These are phyloP conservation scores for Podiceps cristatus DNA, from an alignment of 2,113 vertebrate species.

Conservation along the genomic window DNA sequence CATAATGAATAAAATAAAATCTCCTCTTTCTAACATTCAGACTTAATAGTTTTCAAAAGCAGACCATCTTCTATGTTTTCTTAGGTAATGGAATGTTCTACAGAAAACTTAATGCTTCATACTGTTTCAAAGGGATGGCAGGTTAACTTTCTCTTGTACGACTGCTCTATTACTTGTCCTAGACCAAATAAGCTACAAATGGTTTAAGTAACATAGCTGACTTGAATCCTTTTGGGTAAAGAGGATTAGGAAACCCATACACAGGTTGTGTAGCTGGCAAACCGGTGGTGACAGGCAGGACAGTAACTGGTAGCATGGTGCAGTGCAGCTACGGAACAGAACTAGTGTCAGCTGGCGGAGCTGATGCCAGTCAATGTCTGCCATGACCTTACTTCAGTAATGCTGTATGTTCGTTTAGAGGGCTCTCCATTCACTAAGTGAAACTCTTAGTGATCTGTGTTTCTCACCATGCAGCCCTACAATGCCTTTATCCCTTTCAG, in stretches of 20 bases:
- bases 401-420: accelerated
- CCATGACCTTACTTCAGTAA: background rate
- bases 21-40: background rate
- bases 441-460: background rate
- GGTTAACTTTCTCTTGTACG: background rate
- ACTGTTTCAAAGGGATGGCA: background rate
- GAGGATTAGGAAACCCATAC: background rate
- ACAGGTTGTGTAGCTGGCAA: background rate
- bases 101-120: background rate
- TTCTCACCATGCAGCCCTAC: accelerated
- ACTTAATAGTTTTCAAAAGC: background rate
- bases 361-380: background rate
- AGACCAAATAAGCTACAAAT: background rate
- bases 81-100: background rate
- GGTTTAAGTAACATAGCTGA: background rate
- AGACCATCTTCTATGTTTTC: background rate
- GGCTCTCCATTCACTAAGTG: background rate
- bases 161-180: background rate
- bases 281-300: background rate
- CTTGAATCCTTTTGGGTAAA: background rate
- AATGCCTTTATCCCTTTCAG: background rate
- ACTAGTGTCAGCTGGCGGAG: background rate
- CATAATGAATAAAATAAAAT: background rate
- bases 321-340: background rate
- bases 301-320: background rate